These are phyloP conservation scores for Phanerotoma sp. DNA, from an alignment of 2,888 invertebrate species.

Conservation along the genomic window DNA sequence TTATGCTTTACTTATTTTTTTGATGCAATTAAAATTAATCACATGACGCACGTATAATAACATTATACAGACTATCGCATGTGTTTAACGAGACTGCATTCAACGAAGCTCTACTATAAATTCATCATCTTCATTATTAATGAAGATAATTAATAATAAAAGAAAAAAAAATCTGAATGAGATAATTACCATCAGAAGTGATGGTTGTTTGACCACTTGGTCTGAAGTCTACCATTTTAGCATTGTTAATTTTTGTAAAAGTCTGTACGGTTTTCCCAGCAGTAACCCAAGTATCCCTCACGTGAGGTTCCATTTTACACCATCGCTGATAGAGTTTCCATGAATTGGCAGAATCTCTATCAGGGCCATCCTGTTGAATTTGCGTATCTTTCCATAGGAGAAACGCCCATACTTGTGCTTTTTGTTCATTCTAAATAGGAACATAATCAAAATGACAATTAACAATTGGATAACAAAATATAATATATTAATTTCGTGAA, in stretches of 20 bases:
- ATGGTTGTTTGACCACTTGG: constrained; percentile 26
- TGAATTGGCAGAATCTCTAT: constrained; percentile 63
- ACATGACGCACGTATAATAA: too few relatives aligned
- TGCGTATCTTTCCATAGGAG: constrained; percentile 75
- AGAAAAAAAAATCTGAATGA: too few relatives aligned
- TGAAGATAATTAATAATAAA: too few relatives aligned
- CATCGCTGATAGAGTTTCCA: constrained; percentile 84
- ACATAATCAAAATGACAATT: constrained; percentile 8
- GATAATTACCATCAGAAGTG: constrained; percentile 39
- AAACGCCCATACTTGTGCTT: constrained; percentile 85
- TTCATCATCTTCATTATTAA: too few relatives aligned
- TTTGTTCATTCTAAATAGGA: constrained; percentile 67
- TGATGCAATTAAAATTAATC: too few relatives aligned
- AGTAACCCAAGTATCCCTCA: constrained; percentile 76
- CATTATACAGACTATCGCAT: too few relatives aligned
- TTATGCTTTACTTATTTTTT: too few relatives aligned
- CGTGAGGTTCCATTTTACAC: constrained; percentile 75
- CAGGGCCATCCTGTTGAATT: constrained; percentile 56
- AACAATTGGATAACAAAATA: background rate
- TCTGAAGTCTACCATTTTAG: constrained; percentile 66
- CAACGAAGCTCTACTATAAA: too few relatives aligned
- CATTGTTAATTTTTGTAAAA: constrained; percentile 67
- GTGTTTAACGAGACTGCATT: too few relatives aligned
- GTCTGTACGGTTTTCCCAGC: constrained; percentile 77
- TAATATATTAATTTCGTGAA: constrained; percentile 7